Base-by-base conservation (phyloP, 2,888 invertebrate genomes). In the Tyria jacobaeae region DNA sequence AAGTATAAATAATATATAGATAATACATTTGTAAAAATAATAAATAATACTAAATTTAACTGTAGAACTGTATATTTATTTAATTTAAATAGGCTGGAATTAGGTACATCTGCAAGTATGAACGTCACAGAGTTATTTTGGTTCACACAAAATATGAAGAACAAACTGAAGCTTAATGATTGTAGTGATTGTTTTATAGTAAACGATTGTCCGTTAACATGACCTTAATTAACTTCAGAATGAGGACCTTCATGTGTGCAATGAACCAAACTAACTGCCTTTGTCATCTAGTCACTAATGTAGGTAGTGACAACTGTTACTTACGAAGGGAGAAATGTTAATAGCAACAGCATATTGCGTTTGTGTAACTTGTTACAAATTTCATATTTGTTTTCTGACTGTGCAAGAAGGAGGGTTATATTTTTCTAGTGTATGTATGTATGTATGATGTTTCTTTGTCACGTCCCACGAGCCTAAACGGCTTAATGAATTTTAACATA, bases 181-280 rank as follows among this genome's bases (percentile, higher is more conserved):
- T 57, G 62, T 56, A 71, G 57, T 68, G 74, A 74, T 80, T 78
- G 74, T 76, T 78, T 79, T 76, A 68, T 73, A 66, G 70, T 73
- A 65, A 76, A 66, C 61, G 68, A 71, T 75, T 79, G 72, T 68
- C 76, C 71, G 77, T 78, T 74, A 76, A 78, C 70, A 71, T 73
- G 75, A 65, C 77, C 79, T 76, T 70, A 80, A 84, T 85, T 85
- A 81, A 71, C 77, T 80, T 83, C 68, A 69, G 70, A 79, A 82
- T 75, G 77, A 80, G 71, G 75, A 70, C 76, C 77, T 76, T 71
- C 64, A 65, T 63, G 78, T 86, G 84, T 81, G 75, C 82, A 76
- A 80, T 85, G 86, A 84, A 84, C 84, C 82, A 75, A 72, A 67
- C 73, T 60, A 57, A 76, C 71, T 78, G 76, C 68, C 75, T 81